Percentiles rank a stretch among this genome's conserved stretches.
These are phyloP conservation scores for Apodemus speciosus DNA, from an alignment of 2,113 vertebrate species.

Conservation along the genomic window DNA sequence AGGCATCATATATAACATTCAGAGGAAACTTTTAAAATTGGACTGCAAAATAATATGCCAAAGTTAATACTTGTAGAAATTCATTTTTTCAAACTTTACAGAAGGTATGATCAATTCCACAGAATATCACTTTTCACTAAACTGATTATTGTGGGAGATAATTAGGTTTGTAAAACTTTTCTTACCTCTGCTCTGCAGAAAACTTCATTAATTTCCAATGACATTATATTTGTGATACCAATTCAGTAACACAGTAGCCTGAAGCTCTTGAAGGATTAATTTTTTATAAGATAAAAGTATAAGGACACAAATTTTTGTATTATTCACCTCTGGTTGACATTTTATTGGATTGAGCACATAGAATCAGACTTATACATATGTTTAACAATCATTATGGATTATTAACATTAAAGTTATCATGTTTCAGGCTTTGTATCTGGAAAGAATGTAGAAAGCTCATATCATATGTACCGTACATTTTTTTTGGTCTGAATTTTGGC, in stretches of 20 bases:
- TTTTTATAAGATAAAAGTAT: neutral
- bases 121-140: conserved; percentile 8
- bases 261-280: neutral
- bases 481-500: too few relatives aligned
- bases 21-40: neutral
- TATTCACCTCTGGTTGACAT: neutral
- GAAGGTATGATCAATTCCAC: neutral
- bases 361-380: neutral
- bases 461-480: too few relatives aligned
- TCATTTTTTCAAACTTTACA: neutral
- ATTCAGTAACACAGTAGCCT: neutral
- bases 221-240: neutral
- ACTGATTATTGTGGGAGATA: neutral
- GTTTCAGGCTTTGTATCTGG: neutral
- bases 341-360: neutral
- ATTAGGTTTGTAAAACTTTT: neutral
- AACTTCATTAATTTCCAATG: conserved; percentile 45
- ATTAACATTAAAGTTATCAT: neutral
- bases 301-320: neutral
- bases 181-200: neutral
- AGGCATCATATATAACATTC: neutral
- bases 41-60: neutral
- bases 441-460: neutral
- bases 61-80: neutral
- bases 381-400: neutral